Evolutionary conservation across 2,888 invertebrate genomes (phyloP), one percentile per base, ranked within the genome.

Genomic region (Chrysolina haemoptera): DNA sequence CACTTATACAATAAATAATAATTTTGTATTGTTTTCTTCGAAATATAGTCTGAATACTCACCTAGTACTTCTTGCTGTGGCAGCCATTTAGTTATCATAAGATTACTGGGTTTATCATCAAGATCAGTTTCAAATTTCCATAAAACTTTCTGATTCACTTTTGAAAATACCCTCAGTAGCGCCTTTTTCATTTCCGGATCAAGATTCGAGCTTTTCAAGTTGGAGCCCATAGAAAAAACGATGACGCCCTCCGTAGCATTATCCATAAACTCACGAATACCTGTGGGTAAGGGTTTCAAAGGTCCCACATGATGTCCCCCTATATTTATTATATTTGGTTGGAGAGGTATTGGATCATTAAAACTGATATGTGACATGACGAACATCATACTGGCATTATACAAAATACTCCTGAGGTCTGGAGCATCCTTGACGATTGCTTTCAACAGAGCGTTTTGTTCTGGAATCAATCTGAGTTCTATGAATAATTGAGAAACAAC

Each of bases 51-150:
- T n/a, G n/a, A n/a, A n/a, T n/a, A 73, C 70, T 75, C 78, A 85
- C 85, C 84, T 48, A 86, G 76, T 62, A 85, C 78, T 71, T 84
- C 85, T 43, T 82, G 77, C 74, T 86, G 86, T 27, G 86, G 85
- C 55, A 85, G 76, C 86, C 86, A 86, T 55, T 80, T 83, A 10
- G 74, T 77, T 14, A 88, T 81, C 77, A 85, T 85, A 0, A 91
- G 84, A 79, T 90, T 89, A n/a, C 81, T 76, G 1, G 88, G 87
- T 50, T 82, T 78, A 40, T 80, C 79, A 11, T 82, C 82, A 16
- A 84, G 73, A 35, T 71, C 70, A 22, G 90, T 89, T 0, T 90
- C 90, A 79, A 92, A 94, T 87, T 94, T 94, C 93, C 93, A 93
- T 35, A 94, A 82, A 0, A 94, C 90, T 9, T 90, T 91, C 76